Evolutionary conservation across 2,797 vertebrate species (phyloP).

Genomic region (Poeciliopsis infans): DNA sequence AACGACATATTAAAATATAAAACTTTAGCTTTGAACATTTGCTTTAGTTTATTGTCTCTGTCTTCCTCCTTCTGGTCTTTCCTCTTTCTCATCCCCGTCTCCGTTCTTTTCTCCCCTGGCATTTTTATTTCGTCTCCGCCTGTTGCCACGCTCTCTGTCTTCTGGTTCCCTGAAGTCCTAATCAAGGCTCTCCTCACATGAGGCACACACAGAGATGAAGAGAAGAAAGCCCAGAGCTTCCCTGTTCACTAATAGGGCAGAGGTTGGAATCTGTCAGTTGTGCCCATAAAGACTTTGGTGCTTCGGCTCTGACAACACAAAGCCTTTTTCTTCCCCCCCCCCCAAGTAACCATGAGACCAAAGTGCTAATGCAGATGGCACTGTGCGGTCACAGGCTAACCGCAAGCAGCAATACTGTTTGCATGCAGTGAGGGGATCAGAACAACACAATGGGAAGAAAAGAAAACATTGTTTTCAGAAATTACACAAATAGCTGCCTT

Average conservation of each 20-base stretch:
- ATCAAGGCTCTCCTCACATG: slow-evolving; percentile 69
- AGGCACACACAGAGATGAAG: slow-evolving; percentile 53
- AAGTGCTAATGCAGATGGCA: slow-evolving; percentile 44
- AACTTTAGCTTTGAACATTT: neutral
- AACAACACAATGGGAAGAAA: slow-evolving; percentile 28
- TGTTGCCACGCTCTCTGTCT: slow-evolving; percentile 52
- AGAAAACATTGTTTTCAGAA: slow-evolving; percentile 31
- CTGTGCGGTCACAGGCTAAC: slow-evolving; percentile 57
- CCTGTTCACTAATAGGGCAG: slow-evolving; percentile 72
- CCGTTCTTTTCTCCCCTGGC: neutral
- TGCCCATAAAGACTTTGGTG: slow-evolving; percentile 60
- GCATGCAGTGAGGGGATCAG: slow-evolving; percentile 21
- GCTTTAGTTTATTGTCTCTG: slow-evolving; percentile 6
- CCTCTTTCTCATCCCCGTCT: neutral
- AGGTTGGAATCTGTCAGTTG: slow-evolving; percentile 73
- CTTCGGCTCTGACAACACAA: slow-evolving; percentile 56
- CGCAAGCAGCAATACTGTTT: slow-evolving; percentile 32
- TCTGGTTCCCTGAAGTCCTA: slow-evolving; percentile 71
- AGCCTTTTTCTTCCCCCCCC: slow-evolving; percentile 22
- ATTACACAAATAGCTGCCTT: neutral
- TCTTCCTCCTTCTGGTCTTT: slow-evolving; percentile 9
- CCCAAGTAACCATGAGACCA: slow-evolving; percentile 48
- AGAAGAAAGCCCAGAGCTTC: slow-evolving; percentile 46
- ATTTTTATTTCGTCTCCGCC: slow-evolving; percentile 13
- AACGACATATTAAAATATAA: neutral